A percentile compares a stretch with the other conserved stretches of the same genome.
Evolutionary conservation across 2,888 invertebrate species (phyloP).

Genomic region (Deilephila porcellus): DNA sequence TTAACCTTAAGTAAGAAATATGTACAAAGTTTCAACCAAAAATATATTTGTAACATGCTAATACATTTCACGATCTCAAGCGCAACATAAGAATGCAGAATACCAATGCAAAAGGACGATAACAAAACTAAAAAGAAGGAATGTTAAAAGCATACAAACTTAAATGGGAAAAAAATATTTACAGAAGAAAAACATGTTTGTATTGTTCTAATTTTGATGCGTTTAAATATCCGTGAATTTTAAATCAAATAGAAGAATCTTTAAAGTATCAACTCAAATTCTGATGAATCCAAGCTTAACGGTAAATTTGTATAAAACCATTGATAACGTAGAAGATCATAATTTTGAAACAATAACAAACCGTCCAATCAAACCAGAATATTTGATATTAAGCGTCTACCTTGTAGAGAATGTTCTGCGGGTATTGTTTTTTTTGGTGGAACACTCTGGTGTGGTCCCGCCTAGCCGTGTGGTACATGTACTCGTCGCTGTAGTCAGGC

Average conservation of each 20-base stretch:
- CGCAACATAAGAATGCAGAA: conserved; percentile 21
- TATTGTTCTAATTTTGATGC: neutral
- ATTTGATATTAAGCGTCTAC: conserved; percentile 53
- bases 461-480: conserved; percentile 82
- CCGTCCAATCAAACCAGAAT: neutral
- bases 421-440: conserved; percentile 82
- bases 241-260: too few species aligned
- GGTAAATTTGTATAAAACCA: neutral
- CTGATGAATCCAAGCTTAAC: neutral
- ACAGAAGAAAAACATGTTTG: neutral
- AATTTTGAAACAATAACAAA: neutral
- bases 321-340: neutral
- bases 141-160: neutral
- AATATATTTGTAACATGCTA: conserved; percentile 27
- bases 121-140: neutral
- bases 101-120: neutral
- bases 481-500: conserved; percentile 80
- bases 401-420: conserved; percentile 82
- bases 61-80: conserved; percentile 16
- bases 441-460: conserved; percentile 77
- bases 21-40: neutral
- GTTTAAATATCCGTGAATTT: too few species aligned
- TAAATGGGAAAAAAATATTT: neutral
- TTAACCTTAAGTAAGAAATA: neutral
- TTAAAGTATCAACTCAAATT: neutral